phyloP scores from a whole-genome alignment of 2,888 invertebrate species.

The Calameuta idolon region DNA sequence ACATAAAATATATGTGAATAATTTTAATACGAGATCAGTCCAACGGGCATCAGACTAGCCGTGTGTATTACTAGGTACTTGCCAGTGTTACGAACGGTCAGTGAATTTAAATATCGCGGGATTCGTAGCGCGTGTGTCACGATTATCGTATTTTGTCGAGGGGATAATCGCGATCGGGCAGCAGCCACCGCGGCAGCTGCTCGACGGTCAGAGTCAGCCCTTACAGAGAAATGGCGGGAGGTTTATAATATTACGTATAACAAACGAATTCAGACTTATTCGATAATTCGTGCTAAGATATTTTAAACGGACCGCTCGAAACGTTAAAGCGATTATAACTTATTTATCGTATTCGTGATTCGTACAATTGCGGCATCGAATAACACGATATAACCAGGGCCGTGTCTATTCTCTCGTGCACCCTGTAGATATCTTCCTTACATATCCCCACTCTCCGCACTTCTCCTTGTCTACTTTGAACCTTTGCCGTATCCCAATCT shows the following conservation, averaged over 20 bases:
- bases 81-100: conserved; percentile 38
- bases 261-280: conserved; percentile 21
- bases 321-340: background rate
- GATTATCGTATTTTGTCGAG: conserved; percentile 41
- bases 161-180: conserved; percentile 43
- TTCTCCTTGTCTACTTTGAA: conserved; percentile 14
- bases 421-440: conserved; percentile 27
- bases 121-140: conserved; percentile 37
- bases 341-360: conserved; percentile 38
- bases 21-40: conserved; percentile 26
- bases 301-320: background rate
- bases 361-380: conserved; percentile 43
- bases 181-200: conserved; percentile 54
- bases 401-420: conserved; percentile 33
- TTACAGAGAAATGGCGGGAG: conserved; percentile 13
- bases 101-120: conserved; percentile 56
- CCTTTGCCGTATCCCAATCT: too few species aligned
- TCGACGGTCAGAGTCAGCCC: conserved; percentile 37
- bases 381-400: conserved; percentile 48
- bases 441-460: conserved; percentile 5
- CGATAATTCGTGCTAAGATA: too few species aligned
- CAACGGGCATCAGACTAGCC: conserved; percentile 4
- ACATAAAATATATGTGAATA: conserved; percentile 54
- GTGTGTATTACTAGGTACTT: conserved; percentile 8
- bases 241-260: conserved; percentile 1